phyloP scores from a whole-genome alignment of 2,797 vertebrate genomes.

The Sebastes oblongus region DNA sequence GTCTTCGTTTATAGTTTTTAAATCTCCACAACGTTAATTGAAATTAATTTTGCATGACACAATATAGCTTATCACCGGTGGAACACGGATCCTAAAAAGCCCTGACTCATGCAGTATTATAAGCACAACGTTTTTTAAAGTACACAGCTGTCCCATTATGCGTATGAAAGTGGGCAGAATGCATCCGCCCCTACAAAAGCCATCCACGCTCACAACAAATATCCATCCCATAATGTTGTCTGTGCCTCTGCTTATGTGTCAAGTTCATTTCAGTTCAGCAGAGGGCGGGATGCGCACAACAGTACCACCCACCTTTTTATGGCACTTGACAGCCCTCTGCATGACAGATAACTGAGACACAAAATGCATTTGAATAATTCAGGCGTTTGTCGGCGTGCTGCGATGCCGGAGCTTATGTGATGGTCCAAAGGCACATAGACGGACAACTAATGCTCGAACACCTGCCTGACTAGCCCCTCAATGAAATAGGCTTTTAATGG shows the following conservation, averaged over 20 bases:
- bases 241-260: slow-evolving; percentile 59
- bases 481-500: neutral
- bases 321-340: slow-evolving; percentile 69
- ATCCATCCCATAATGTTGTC: slow-evolving; percentile 45
- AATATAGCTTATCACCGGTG: slow-evolving; percentile 2
- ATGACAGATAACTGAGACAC: slow-evolving; percentile 78
- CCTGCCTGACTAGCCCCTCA: slow-evolving; percentile 16
- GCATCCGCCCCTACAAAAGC: slow-evolving; percentile 29
- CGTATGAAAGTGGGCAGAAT: slow-evolving; percentile 45
- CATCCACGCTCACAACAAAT: slow-evolving; percentile 58
- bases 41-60: slow-evolving; percentile 21
- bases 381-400: slow-evolving; percentile 37
- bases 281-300: slow-evolving; percentile 46
- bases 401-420: slow-evolving; percentile 22
- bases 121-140: slow-evolving; percentile 25
- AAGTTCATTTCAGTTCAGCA: slow-evolving; percentile 72
- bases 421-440: slow-evolving; percentile 6
- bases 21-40: slow-evolving; percentile 15
- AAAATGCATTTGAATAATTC: slow-evolving; percentile 80
- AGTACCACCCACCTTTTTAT: slow-evolving; percentile 77
- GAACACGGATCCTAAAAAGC: slow-evolving; percentile 18
- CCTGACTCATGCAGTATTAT: slow-evolving; percentile 39
- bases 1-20: neutral
- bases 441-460: slow-evolving; percentile 12
- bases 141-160: slow-evolving; percentile 45